A percentile compares a stretch with the other conserved stretches of the same genome.
phyloP scores from a whole-genome alignment of 2,113 vertebrate genomes.

The Chrysemys picta region DNA sequence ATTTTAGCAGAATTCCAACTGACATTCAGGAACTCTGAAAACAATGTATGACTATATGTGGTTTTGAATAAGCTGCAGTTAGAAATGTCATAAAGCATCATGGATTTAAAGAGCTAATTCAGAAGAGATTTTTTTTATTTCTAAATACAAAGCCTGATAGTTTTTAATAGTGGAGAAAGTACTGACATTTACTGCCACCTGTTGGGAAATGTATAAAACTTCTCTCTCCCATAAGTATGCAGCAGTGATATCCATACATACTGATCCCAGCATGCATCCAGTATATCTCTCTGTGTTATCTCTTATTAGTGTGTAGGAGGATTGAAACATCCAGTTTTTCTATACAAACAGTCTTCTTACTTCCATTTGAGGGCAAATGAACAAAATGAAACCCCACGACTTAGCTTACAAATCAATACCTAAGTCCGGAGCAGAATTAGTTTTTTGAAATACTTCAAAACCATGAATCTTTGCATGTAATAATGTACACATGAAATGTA shows the following conservation, averaged over 20 bases:
- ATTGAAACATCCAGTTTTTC: not conserved
- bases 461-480: not conserved
- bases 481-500: not conserved
- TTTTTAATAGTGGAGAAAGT: not conserved
- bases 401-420: not conserved
- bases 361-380: not conserved
- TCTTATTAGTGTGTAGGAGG: not conserved
- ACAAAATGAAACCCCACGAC: not conserved
- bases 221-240: not conserved
- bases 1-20: not conserved
- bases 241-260: not conserved
- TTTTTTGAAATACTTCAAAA: not conserved
- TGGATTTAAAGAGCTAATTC: not conserved
- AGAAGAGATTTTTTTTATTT: not conserved
- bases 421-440: not conserved
- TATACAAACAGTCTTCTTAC: not conserved
- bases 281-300: not conserved
- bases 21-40: not conserved
- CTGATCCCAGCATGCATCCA: not conserved
- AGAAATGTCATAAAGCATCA: not conserved
- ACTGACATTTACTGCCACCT: constrained; percentile 36
- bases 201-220: constrained; percentile 1
- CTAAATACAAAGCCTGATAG: not conserved
- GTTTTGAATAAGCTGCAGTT: not conserved
- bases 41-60: not conserved